Evolutionary conservation across 23 tunicate genomes (phyloP), one percentile per base, ranked within the genome.

Genomic region (Styela plicata): DNA sequence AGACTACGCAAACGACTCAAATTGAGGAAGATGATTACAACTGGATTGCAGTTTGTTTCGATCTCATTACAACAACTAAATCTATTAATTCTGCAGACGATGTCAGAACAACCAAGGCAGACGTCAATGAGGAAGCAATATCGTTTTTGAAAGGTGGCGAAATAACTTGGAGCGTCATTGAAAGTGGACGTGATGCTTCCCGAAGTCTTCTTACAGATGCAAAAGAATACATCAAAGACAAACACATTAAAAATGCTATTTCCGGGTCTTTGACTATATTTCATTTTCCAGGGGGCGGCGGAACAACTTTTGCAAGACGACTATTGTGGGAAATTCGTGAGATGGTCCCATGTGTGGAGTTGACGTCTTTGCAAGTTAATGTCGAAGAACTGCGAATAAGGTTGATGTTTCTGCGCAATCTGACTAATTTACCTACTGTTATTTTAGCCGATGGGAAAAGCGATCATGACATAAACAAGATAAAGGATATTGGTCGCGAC

Each of bases 211-310:
- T 63, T 33, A 25, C 71, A 65, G 36, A 33, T 10, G 53, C 36
- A 2, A 36, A 17, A 16, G 29, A 36, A 7, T 36, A 25, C 69
- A 28, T 87, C 17, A 26, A 80, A 74, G 32, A 36, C 5, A 69
- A 73, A 19, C 36, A 69, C 69, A 21, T 87, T 5, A 52, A 71
- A 63, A 69, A 36, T 30, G 32, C 64, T 22, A 74, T 52, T 34
- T 35, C 86, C 2, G 34, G 75, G 63, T 26, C 74, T 2, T 22
- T 87, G 13, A 63, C 33, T 28, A 74, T 87, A 24, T 63, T 23
- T 5, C 91, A 87, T 64, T 64, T 86, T 2, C 91, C 91, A 0
- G 86, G 91, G 33, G 86, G 91, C 36, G 91, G 91, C 0, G 91
- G 91, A 25, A 82, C 91, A 3, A 87, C 91, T 20, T 87, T 87